These are phyloP conservation scores for Stigmatopora argus DNA, from an alignment of 2,113 vertebrate genomes.

Conservation along the genomic window DNA sequence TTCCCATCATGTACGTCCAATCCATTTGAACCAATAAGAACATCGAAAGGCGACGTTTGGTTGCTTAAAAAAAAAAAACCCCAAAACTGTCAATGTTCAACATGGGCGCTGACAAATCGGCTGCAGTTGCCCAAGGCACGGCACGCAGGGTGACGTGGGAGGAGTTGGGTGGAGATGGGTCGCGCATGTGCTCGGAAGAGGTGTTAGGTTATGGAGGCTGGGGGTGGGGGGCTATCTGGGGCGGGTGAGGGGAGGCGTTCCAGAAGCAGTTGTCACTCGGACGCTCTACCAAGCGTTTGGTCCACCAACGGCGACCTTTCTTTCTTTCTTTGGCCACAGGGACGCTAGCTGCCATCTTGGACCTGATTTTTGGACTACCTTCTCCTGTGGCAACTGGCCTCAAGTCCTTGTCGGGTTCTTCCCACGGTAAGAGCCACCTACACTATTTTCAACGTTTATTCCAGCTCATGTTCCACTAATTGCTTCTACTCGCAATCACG, in stretches of 20 bases:
- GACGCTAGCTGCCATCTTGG: slow-evolving; percentile 24
- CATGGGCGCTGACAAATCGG: slow-evolving; percentile 66
- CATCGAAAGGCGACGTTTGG: background rate
- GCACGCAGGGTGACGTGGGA: slow-evolving; percentile 63
- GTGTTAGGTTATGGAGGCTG: slow-evolving; percentile 7
- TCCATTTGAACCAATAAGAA: background rate
- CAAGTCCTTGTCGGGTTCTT: slow-evolving; percentile 11
- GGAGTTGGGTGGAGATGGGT: background rate
- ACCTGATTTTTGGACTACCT: slow-evolving; percentile 39
- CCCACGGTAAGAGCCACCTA: slow-evolving; percentile 46
- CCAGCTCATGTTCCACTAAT: too few relatives aligned
- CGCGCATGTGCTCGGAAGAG: background rate
- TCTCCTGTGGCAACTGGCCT: slow-evolving; percentile 9
- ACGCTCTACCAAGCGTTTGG: slow-evolving; percentile 45
- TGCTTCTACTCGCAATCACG: too few relatives aligned
- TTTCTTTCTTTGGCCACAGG: slow-evolving; percentile 8
- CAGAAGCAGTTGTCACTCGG: slow-evolving; percentile 58
- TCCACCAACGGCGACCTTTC: slow-evolving; percentile 21
- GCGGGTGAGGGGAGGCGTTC: slow-evolving; percentile 26
- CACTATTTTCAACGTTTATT: too few relatives aligned
- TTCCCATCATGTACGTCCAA: too few relatives aligned
- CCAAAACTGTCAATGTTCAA: slow-evolving; percentile 22
- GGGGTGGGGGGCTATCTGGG: background rate
- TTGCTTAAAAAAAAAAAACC: too few relatives aligned
- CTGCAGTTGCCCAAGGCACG: slow-evolving; percentile 72